phyloP scores from a whole-genome alignment of 1,140 invertebrate genomes.

The Platyscapa corneri region DNA sequence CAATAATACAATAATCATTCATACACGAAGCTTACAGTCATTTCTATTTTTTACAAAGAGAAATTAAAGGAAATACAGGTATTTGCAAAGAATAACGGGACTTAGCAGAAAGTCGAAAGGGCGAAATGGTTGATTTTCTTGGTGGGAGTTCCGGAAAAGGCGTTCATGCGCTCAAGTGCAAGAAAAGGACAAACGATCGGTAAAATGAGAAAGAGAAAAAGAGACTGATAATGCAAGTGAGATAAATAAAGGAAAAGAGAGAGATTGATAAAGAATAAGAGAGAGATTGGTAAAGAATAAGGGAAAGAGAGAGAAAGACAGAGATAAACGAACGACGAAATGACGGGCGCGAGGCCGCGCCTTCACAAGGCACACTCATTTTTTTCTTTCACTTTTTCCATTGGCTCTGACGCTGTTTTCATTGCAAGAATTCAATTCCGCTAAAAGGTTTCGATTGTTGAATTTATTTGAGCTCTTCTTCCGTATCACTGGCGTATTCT shows the following conservation, averaged over 20 bases:
- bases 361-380: not conserved
- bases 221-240: not conserved
- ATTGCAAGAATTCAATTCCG: constrained; percentile 51
- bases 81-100: constrained; percentile 29
- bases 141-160: constrained; percentile 49
- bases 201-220: not conserved
- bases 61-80: constrained; percentile 34
- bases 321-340: constrained; percentile 21
- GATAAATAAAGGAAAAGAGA: not conserved
- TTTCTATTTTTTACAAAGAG: constrained; percentile 21
- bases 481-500: constrained; percentile 12
- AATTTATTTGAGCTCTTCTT: constrained; percentile 51
- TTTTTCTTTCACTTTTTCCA: not conserved
- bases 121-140: constrained; percentile 51
- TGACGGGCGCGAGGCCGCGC: constrained; percentile 26
- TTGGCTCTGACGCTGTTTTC: constrained; percentile 43
- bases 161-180: constrained; percentile 27
- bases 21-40: constrained; percentile 20
- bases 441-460: constrained; percentile 54
- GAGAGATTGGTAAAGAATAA: not conserved
- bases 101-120: constrained; percentile 34
- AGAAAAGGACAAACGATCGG: not conserved
- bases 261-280: not conserved
- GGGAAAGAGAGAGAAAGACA: not conserved
- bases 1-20: constrained; percentile 45